Base-by-base conservation (phyloP, 92 coral and sea anemone genomes). In the Blastomussa wellsi region DNA sequence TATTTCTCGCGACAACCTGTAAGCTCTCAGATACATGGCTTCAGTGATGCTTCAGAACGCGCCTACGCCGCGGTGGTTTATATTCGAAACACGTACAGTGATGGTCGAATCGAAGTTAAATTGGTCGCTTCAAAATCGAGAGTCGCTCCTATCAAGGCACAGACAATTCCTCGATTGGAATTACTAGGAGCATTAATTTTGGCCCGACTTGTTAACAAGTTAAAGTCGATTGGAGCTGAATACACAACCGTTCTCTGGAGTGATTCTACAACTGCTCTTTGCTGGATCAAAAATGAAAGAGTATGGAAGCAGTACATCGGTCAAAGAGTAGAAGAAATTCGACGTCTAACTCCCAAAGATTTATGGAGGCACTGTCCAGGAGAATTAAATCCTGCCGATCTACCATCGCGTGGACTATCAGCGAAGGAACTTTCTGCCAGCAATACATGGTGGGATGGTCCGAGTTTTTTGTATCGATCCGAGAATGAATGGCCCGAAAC, bases 121-220 rank as follows among this genome's bases (percentile, higher is more conserved):
- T 62, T 90, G 37, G 88, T 85, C 29, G 87, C 95, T 24, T 85
- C 93, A 47, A 93, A 93, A 80, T 79, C 93, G 57, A 78, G 83
- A 78, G 96, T 93, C n/a, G 86, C 92, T 7, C 93, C 93, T 10
- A 33, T 69, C 31, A 93, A 82, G 57, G 67, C 59, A 73, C 93
- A 92, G 60, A 83, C 87, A 48, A 89, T 90, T 17, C 95, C 95
- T 16, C 84, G 95, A 17, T 81, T 88, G 64, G 92, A 89, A 77
- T 62, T 89, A 55, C 49, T 92, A 19, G 90, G 92, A 31, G 92
- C 92, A 9, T 70, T 86, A 15, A 73, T 89, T 78, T 84, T 83
- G 33, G 89, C 91, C 22, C 81, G 91, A 76, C 88, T 89, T 26
- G 88, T 84, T 1, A 80, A 83, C 83, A 72, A 82, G 44, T 62